Conservation (phyloP, 2,113 vertebrate genomes). For the Oreochromis niloticus region DNA sequence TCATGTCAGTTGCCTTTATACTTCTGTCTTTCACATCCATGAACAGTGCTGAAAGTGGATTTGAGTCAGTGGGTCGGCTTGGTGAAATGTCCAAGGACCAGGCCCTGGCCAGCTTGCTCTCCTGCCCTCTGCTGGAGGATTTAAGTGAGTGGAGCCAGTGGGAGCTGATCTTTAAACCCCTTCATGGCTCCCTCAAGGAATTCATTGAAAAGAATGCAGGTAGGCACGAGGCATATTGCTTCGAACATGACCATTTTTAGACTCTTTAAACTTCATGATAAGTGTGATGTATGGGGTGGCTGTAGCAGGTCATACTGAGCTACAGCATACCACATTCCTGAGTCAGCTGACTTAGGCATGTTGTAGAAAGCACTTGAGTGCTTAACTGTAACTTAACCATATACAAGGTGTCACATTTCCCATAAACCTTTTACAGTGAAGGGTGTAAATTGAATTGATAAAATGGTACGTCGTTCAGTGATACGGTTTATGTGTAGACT, state of each 20-base stretch:
- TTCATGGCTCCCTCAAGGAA: conserved; percentile 67
- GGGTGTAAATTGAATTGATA: not conserved
- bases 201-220: conserved; percentile 71
- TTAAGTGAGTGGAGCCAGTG: conserved; percentile 75
- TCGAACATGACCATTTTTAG: not conserved
- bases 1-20: not conserved
- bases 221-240: not conserved
- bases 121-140: conserved; percentile 74
- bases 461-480: not conserved
- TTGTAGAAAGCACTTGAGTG: not conserved
- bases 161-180: conserved; percentile 72
- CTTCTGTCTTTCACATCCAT: not conserved
- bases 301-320: not conserved
- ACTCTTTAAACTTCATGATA: not conserved
- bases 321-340: not conserved
- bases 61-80: conserved; percentile 59
- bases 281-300: not conserved
- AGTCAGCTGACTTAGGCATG: not conserved
- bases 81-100: conserved; percentile 62
- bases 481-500: not conserved
- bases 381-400: not conserved
- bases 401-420: not conserved
- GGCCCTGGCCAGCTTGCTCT: conserved; percentile 65
- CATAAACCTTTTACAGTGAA: not conserved
- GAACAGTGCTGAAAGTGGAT: conserved; percentile 12